Evolutionary conservation across 2,797 vertebrate species (phyloP).

Genomic region (Clarias fuscus): DNA sequence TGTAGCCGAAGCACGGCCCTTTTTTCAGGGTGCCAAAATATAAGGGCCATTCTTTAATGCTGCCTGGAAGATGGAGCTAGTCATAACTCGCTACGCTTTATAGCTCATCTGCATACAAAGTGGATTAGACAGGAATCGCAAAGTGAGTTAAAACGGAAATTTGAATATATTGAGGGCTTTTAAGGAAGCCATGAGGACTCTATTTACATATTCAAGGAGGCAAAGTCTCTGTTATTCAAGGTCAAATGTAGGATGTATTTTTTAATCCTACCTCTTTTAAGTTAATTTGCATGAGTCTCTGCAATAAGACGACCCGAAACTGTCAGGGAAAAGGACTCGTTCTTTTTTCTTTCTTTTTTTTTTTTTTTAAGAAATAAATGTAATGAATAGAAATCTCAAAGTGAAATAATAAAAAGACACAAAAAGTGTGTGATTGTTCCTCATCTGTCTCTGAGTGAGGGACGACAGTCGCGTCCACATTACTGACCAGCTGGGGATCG

Average conservation of each 20-base stretch:
- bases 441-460: not conserved
- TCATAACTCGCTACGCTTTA: conserved; percentile 19
- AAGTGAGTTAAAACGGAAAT: conserved; percentile 40
- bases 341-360: conserved; percentile 10
- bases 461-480: not conserved
- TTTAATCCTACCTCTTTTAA: conserved; percentile 44
- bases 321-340: conserved; percentile 31
- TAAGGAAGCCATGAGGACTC: conserved; percentile 57
- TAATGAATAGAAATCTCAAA: conserved; percentile 30
- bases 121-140: conserved; percentile 39
- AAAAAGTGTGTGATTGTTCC: not conserved
- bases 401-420: not conserved
- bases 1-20: not conserved
- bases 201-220: conserved; percentile 66
- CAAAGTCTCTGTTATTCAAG: conserved; percentile 63
- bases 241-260: conserved; percentile 63
- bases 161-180: conserved; percentile 62
- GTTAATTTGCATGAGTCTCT: conserved; percentile 13
- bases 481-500: conserved; percentile 54
- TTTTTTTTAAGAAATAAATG: conserved; percentile 58
- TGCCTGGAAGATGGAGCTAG: conserved; percentile 23
- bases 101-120: conserved; percentile 47
- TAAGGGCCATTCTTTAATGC: conserved; percentile 17
- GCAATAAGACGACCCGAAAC: conserved; percentile 54
- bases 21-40: not conserved